Conservation (phyloP, 1,140 invertebrate species). For the Nasonia giraulti region DNA sequence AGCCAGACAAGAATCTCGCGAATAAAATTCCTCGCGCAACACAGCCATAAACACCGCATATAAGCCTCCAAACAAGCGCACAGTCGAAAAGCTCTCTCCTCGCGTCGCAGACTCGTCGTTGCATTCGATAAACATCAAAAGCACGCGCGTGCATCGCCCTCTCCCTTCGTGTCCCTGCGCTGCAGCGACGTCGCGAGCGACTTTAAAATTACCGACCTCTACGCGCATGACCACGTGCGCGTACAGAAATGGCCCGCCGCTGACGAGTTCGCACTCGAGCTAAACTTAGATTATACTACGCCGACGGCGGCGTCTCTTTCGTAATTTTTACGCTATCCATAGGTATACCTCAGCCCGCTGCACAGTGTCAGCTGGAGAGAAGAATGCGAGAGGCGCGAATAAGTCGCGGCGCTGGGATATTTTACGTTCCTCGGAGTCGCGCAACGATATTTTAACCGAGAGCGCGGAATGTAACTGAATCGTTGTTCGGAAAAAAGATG, state of each 20-base stretch:
- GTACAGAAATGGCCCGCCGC: conserved; percentile 19
- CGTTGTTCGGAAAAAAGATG: neutral
- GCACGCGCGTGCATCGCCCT: conserved; percentile 18
- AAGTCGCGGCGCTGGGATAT: neutral
- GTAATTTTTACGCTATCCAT: conserved; percentile 1
- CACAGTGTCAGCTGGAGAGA: neutral
- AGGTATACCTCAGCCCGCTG: neutral
- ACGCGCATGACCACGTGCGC: conserved; percentile 22
- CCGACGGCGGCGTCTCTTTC: neutral
- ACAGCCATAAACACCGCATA: neutral
- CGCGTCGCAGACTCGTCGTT: neutral
- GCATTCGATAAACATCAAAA: conserved; percentile 47
- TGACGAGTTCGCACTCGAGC: conserved; percentile 20
- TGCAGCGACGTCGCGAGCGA: neutral
- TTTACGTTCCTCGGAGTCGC: neutral
- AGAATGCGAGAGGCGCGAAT: neutral
- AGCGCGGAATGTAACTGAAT: neutral
- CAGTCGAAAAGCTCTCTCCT: neutral
- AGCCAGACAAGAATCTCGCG: neutral
- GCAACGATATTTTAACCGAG: conserved; percentile 4
- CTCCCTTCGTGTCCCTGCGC: neutral
- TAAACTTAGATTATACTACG: neutral
- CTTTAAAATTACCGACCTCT: conserved; percentile 19
- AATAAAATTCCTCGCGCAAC: neutral
- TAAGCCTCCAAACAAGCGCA: neutral